Base-by-base conservation (phyloP, 1,140 invertebrate species). In the Nasonia longicornis region DNA sequence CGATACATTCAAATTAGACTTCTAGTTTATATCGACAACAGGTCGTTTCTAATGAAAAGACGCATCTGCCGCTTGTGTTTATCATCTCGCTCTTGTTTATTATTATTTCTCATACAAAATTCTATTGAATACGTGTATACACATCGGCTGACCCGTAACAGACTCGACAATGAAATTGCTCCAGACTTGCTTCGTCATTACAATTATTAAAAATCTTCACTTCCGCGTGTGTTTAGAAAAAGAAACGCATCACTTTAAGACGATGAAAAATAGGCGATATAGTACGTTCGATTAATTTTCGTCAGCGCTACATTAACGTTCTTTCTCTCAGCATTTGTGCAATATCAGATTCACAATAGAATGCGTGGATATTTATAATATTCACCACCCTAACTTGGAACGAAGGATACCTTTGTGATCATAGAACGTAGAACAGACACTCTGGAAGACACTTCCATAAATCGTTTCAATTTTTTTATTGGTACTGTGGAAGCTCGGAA, bases 371-470 rank as follows among this genome's bases (percentile, higher is more conserved):
- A 70, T 75, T 38, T 66, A 70, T 77, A 58, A 26, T 73, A 69
- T 81, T 81, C 26, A 81, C 38, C 67, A 77, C 10, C 22, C 45
- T 77, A 72, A 35, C 29, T 35, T 10, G 80, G 80, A 81, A 83
- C 63, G 67, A 85, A 84, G 83, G 82, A 86, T 84, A 84, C 85
- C 84, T 86, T 85, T 86, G 85, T 84, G 84, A 85, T 84, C 80
- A 29, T 77, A 64, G 38, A 82, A 82, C 76, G 73, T 77, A 85
- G 79, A 75, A 85, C 77, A 83, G 80, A 84, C 83, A 83, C 48
- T 84, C 78, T 86, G 88, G 87, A 89, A 89, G 87, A 89, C 87
- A 85, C 88, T 89, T 89, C 88, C 88, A 87, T 79, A 83, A 80
- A 71, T 77, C 22, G 3, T 71, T 77, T 48, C 16, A 58, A 0